Percentiles rank a stretch among this genome's conserved stretches.
Evolutionary conservation across 64 coral and sea anemone genomes (phyloP).

Genomic region (Trachythela sp.): DNA sequence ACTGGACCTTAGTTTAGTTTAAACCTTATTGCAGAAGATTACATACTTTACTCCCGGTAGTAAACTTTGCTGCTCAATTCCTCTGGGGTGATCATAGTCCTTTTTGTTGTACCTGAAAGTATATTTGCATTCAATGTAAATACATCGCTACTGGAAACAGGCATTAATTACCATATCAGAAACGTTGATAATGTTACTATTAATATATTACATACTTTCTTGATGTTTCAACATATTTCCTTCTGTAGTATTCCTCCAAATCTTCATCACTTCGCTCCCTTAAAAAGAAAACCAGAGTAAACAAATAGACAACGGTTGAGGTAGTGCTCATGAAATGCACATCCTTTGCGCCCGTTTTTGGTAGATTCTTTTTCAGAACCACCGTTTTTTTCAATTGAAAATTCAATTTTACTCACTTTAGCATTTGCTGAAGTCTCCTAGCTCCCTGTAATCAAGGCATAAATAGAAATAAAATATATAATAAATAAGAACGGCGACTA

Average conservation of each 20-base stretch:
- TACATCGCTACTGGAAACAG: not conserved
- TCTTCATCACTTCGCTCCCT: constrained; percentile 92
- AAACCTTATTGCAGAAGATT: not conserved
- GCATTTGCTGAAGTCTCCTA: constrained; percentile 84
- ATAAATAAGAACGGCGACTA: not conserved
- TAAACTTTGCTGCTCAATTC: constrained; percentile 82
- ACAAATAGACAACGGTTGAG: not conserved
- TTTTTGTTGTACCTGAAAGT: constrained; percentile 59
- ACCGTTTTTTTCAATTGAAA: not conserved
- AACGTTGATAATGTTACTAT: not conserved
- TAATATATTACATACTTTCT: constrained; percentile 49
- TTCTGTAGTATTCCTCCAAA: constrained; percentile 87
- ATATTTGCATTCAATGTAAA: not conserved
- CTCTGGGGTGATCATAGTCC: constrained; percentile 68
- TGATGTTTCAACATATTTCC: constrained; percentile 94
- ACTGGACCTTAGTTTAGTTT: not conserved
- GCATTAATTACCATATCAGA: not conserved
- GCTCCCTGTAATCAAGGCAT: constrained; percentile 54
- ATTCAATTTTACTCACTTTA: constrained; percentile 41
- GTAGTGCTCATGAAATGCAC: not conserved
- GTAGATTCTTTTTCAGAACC: not conserved
- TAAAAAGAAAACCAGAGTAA: not conserved
- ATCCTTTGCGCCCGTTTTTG: too few relatives aligned
- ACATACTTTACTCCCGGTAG: constrained; percentile 90
- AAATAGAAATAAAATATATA: not conserved